Conservation (phyloP, 2,888 invertebrate species). For the Leucophenga maculata region DNA sequence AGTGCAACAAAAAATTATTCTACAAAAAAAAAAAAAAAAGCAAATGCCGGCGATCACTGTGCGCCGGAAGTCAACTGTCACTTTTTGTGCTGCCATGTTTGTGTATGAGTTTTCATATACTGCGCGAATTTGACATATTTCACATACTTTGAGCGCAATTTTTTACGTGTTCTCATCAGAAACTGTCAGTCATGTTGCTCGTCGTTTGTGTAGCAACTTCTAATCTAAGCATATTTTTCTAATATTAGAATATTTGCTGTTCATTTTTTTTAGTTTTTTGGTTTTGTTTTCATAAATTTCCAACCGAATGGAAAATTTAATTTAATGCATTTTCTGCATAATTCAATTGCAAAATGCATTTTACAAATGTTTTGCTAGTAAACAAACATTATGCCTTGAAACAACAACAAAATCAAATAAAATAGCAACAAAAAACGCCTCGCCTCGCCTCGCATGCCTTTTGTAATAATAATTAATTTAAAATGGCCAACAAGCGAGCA, state of each 20-base stretch:
- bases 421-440: neutral
- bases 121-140: neutral
- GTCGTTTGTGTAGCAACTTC: neutral
- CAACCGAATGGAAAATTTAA: neutral
- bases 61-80: neutral
- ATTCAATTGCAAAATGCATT: too few relatives aligned
- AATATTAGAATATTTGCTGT: too few relatives aligned
- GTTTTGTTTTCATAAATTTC: neutral
- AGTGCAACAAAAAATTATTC: neutral
- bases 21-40: neutral
- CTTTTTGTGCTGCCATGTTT: neutral
- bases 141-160: constrained; percentile 55
- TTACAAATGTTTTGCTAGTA: neutral
- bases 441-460: too few relatives aligned
- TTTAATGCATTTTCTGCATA: too few relatives aligned
- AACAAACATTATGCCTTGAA: neutral
- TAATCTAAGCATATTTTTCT: too few relatives aligned
- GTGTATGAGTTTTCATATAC: neutral
- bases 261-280: neutral
- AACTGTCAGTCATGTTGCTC: constrained; percentile 50
- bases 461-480: constrained; percentile 59
- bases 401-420: neutral
- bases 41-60: neutral
- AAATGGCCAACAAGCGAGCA: constrained; percentile 36
- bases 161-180: constrained; percentile 64